Evolutionary conservation across 2,113 vertebrate species (phyloP).

Genomic region (Trichechus manatus): DNA sequence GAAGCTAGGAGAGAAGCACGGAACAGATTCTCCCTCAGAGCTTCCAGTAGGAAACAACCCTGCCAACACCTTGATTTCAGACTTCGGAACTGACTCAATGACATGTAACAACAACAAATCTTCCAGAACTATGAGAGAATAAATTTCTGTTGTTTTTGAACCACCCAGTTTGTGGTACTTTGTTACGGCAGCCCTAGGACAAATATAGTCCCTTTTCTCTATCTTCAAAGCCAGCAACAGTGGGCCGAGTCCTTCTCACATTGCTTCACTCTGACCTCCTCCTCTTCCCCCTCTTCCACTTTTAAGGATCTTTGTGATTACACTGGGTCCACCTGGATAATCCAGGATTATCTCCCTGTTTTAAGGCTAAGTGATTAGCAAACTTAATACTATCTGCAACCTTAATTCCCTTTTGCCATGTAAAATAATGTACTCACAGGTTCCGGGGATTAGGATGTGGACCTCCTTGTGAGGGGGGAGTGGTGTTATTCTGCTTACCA

Average conservation of each 20-base stretch:
- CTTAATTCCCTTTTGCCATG: not conserved
- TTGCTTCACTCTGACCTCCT: not conserved
- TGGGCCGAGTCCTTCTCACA: not conserved
- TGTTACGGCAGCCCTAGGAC: not conserved
- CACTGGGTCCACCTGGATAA: not conserved
- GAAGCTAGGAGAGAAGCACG: not conserved
- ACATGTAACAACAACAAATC: not conserved
- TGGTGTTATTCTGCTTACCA: not conserved
- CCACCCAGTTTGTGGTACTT: too few species aligned
- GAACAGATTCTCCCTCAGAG: too few species aligned
- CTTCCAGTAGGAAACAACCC: not conserved
- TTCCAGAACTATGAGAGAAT: not conserved
- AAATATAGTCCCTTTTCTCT: not conserved
- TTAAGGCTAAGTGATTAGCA: not conserved
- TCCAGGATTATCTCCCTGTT: not conserved
- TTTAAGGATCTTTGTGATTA: slow-evolving; percentile 28
- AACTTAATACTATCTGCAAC: not conserved
- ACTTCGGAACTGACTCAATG: not conserved
- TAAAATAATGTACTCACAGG: not conserved
- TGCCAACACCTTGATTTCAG: not conserved
- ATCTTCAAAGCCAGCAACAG: slow-evolving; percentile 17
- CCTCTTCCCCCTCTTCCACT: not conserved
- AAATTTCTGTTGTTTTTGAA: too few species aligned
- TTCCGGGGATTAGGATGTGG: not conserved
- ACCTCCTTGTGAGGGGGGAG: not conserved